Base-by-base conservation (phyloP, 2,113 vertebrate species). In the Setophaga coronata region DNA sequence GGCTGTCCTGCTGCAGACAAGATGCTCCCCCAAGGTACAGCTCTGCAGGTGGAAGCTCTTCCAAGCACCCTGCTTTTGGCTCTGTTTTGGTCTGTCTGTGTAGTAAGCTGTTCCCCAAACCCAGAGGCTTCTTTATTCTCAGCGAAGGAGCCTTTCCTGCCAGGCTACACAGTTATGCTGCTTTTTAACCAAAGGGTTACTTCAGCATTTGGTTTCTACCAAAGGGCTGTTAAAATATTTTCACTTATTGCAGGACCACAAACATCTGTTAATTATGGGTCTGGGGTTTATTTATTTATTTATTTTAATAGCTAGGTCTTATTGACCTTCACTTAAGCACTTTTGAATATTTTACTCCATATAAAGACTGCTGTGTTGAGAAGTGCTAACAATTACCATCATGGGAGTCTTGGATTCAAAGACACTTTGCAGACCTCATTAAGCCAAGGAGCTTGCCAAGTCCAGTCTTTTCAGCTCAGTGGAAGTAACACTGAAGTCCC, bases 151-250 rank as follows among this genome's bases (percentile, higher is more conserved):
- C 51, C 38, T 51, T 78, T 89, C 38, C 56, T 61, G 45, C 8
- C 43, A 47, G 51, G 81, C 51, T 79, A 40, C 28, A 43, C 9
- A 38, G 40, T 40, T 66, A 16, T 26, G 62, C 36, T 80, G 29
- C 42, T 73, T 89, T 92, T 94, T 40, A 92, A 90, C 76, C 82
- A 83, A 92, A 88, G 56, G 40, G 56, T 96, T 92, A 82, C 82
- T 94, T 74, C 40, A 93, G 71, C 71, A 36, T 93, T 94, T 95
- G 94, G 73, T 91, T 95, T 94, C 94, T 82, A 84, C 94, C 73
- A 92, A 91, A 89, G n/a, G 15, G 53, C 77, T 95, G 81, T 96
- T 96, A 95, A 96, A 97, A 96, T 96, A 97, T 71, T 97, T 97
- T 93, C 60, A 56, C 47, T 94, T 96, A 97, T 97, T 96, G 89